These are phyloP conservation scores for Gisinianus flammeolus DNA, from an alignment of 2,888 invertebrate genomes.

Conservation along the genomic window DNA sequence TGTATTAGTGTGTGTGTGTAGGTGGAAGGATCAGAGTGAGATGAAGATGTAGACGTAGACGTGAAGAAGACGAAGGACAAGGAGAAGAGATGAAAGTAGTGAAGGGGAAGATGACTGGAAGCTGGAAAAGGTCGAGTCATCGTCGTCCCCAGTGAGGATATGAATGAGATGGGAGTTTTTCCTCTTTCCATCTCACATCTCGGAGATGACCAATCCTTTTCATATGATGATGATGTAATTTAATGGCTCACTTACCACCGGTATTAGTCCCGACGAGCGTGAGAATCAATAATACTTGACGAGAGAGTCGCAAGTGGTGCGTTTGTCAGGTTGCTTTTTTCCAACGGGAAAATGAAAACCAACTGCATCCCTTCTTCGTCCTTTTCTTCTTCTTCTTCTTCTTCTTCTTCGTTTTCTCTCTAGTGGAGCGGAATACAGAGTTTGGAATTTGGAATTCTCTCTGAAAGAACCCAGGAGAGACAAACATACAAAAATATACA, in stretches of 20 bases:
- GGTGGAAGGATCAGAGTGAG: too few species aligned
- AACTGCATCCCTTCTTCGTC: background rate
- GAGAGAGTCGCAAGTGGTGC: slow-evolving; percentile 11
- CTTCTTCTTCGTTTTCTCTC: background rate
- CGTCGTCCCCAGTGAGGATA: slow-evolving; percentile 7
- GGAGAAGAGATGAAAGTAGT: background rate
- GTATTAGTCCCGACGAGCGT: background rate
- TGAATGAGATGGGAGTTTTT: slow-evolving; percentile 14
- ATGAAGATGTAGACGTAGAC: too few species aligned
- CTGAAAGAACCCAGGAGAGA: too few species aligned
- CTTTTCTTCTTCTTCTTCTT: slow-evolving; percentile 6
- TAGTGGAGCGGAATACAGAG: too few species aligned
- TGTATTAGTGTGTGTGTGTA: too few species aligned
- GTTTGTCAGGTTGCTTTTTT: slow-evolving; percentile 35
- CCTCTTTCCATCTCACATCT: background rate
- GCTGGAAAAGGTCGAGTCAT: background rate
- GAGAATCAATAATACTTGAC: slow-evolving; percentile 21
- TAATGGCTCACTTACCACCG: slow-evolving; percentile 52
- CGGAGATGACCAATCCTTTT: slow-evolving; percentile 33
- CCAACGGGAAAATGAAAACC: slow-evolving; percentile 3
- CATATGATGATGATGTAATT: slow-evolving; percentile 44
- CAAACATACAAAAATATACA: too few species aligned
- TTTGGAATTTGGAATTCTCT: too few species aligned
- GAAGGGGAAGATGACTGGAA: background rate
- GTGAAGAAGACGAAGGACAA: too few species aligned